Conservation (phyloP, 2,113 vertebrate genomes). For the Trematocara stigmaticum region DNA sequence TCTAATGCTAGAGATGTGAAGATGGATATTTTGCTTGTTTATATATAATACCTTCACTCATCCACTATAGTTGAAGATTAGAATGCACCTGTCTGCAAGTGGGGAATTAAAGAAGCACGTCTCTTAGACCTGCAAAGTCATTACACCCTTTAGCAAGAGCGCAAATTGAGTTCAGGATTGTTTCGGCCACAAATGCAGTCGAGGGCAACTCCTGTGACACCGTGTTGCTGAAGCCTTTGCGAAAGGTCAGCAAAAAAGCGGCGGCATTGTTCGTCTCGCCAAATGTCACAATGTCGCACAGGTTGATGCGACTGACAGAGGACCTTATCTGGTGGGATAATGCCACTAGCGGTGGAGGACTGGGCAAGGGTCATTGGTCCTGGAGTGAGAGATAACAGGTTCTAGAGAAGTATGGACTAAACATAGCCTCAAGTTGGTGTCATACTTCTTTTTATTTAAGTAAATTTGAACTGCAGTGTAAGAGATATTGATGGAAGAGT, state of each 20-base stretch:
- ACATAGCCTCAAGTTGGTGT: neutral
- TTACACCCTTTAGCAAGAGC: neutral
- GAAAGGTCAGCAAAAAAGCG: constrained; percentile 66
- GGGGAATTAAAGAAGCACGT: neutral
- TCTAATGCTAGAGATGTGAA: neutral
- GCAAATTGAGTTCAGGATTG: neutral
- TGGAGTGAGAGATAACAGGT: neutral
- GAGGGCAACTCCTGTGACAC: neutral
- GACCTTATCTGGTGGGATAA: constrained; percentile 56
- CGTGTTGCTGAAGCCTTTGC: constrained; percentile 19
- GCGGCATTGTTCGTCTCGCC: constrained; percentile 49
- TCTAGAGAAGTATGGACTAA: neutral
- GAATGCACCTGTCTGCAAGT: neutral
- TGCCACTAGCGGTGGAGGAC: constrained; percentile 22
- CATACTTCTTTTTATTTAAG: neutral
- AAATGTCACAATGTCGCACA: constrained; percentile 65
- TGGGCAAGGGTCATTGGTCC: neutral
- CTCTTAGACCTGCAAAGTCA: neutral
- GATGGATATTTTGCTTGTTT: neutral
- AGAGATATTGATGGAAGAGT: neutral
- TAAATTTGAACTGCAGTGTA: neutral
- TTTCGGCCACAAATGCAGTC: neutral
- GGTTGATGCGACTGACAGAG: constrained; percentile 48
- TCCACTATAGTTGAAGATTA: neutral
- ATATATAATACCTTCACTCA: neutral